These are phyloP conservation scores for Chrysotoxum bicinctum DNA, from an alignment of 2,888 invertebrate species.

Conservation along the genomic window DNA sequence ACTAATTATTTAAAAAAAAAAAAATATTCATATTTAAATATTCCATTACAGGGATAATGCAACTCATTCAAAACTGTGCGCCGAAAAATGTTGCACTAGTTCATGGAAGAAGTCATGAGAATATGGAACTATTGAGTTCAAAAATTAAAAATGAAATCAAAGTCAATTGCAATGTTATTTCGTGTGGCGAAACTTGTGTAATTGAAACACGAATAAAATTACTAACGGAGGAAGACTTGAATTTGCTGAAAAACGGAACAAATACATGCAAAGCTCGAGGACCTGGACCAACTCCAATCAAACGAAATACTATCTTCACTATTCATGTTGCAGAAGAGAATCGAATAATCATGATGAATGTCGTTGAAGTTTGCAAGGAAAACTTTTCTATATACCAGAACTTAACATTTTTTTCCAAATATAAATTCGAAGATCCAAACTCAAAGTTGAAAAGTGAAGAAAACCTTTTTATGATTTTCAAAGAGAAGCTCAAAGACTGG, in stretches of 20 bases:
- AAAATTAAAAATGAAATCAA: conserved; percentile 97
- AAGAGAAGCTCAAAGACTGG: conserved; percentile 90
- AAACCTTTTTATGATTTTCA: conserved; percentile 88
- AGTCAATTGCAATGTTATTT: conserved; percentile 96
- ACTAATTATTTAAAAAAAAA: background rate
- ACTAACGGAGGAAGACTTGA: conserved; percentile 93
- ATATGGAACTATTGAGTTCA: conserved; percentile 98
- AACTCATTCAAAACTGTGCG: conserved; percentile 97
- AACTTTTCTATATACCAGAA: conserved; percentile 82
- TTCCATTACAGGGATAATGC: conserved; percentile 86
- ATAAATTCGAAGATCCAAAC: conserved; percentile 91
- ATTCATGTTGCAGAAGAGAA: conserved; percentile 95
- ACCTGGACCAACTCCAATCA: conserved; percentile 89
- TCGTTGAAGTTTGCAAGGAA: conserved; percentile 94
- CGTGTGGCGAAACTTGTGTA: conserved; percentile 97
- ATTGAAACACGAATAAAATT: conserved; percentile 94
- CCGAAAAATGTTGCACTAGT: conserved; percentile 98
- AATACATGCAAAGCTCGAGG: conserved; percentile 87
- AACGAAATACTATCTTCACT: conserved; percentile 91
- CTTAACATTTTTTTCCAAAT: conserved; percentile 83
- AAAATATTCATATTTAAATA: background rate
- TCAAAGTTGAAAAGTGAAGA: conserved; percentile 90
- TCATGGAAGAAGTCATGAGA: conserved; percentile 95
- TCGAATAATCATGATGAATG: conserved; percentile 92
- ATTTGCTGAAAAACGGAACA: conserved; percentile 90